These are phyloP conservation scores for Globodera ellingtonae DNA, from an alignment of 1,140 invertebrate genomes.

Conservation along the genomic window DNA sequence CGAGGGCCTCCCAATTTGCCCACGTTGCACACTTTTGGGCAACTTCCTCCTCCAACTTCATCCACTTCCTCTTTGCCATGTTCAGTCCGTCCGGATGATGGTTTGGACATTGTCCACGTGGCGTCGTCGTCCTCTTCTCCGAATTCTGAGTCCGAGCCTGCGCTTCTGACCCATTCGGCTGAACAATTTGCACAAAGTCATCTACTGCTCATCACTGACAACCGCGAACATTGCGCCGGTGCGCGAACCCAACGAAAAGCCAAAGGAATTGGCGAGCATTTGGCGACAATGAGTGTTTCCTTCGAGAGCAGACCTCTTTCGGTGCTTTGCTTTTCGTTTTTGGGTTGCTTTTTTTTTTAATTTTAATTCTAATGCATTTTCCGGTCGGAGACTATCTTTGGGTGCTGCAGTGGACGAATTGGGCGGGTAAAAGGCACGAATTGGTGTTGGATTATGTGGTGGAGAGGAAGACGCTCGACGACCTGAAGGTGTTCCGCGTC, in stretches of 20 bases:
- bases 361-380: not conserved
- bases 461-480: constrained; percentile 57
- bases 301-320: constrained; percentile 52
- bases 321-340: constrained; percentile 17
- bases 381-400: constrained; percentile 48
- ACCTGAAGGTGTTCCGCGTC: constrained; percentile 40
- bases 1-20: not conserved
- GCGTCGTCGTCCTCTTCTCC: not conserved
- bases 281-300: constrained; percentile 41
- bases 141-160: not conserved
- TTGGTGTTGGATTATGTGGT: constrained; percentile 55
- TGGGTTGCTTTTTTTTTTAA: not conserved
- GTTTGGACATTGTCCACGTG: not conserved
- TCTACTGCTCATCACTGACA: constrained; percentile 48
- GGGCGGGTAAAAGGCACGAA: constrained; percentile 30
- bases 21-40: not conserved
- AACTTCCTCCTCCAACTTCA: not conserved
- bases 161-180: constrained; percentile 28
- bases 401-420: constrained; percentile 39
- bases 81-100: not conserved
- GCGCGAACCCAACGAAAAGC: constrained; percentile 1
- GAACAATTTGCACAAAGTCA: constrained; percentile 16
- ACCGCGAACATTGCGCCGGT: constrained; percentile 40
- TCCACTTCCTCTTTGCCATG: no score
- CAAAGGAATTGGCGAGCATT: constrained; percentile 42